Base-by-base conservation (phyloP, 37 sponge, comb jelly and placozoan species). In the Petrosia ficiformis region DNA sequence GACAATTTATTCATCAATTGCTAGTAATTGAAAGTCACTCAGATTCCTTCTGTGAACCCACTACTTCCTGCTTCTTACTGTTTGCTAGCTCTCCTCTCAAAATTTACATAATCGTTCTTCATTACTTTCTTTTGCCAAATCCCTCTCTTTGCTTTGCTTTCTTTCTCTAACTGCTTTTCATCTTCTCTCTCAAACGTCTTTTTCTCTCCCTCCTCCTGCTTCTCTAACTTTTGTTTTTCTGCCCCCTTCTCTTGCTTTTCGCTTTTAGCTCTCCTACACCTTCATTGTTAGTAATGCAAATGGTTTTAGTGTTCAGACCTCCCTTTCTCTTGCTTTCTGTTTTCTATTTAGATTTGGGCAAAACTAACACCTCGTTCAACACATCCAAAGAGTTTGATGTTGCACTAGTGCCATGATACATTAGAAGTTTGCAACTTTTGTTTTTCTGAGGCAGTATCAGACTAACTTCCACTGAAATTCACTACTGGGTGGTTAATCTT, bases 271-370 rank as follows among this genome's bases (percentile, higher is more conserved):
- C 65, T 39, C 67, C 69, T 28, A 73, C 41, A 40, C 77, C 73
- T 21, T 65, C 58, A 73, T 0, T 4, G 37, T 85, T 79, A 41
- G 87, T 86, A 35, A 80, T 80, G 42, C 87, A 86, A 24, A 80
- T 70, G 33, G 76, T 65, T 54, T 63, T 76, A 38, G 59, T 70
- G 48, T 75, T 80, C 31, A 80, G 21, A n/a, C 33, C 70, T 61
- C 28, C 28, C 54, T 66, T 85, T 39, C 72, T 70, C 42, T 70
- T 77, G 38, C 59, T 24, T 65, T 34, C 34, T 40, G 64, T 61
- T 24, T 6, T 5, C 14, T 22, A 5, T 61, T 61, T 61, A 24
- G n/a, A 24, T 61, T 72, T 44, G 28, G 79, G 86, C 42, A 84
- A 37, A 37, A 66, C 58, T 40, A 76, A 40, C 67, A 76, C 31